phyloP scores from a whole-genome alignment of 2,888 invertebrate species.

The Chrysolina haemoptera region DNA sequence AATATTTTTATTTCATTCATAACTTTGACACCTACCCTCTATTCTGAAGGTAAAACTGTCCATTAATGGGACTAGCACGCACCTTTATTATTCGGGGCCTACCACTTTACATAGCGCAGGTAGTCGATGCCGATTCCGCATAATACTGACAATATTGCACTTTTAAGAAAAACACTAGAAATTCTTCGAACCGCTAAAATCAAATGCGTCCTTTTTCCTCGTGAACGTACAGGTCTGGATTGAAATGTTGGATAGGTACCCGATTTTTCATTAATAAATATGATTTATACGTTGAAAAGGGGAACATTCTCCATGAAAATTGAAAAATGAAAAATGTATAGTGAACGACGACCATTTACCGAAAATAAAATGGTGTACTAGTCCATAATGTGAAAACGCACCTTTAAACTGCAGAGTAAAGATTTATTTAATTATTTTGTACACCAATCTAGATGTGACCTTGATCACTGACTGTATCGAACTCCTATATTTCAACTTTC shows the following conservation, averaged over 20 bases:
- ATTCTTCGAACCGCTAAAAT: constrained; percentile 48
- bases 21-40: neutral
- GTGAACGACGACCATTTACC: no score
- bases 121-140: neutral
- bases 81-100: neutral
- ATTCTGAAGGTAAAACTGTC: neutral
- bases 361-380: no score
- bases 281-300: no score
- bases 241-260: neutral
- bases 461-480: no score
- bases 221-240: neutral
- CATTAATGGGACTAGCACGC: constrained; percentile 6
- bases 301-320: no score
- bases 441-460: no score
- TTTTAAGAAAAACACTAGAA: constrained; percentile 52
- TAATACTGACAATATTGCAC: constrained; percentile 19
- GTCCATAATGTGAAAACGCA: no score
- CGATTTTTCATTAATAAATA: no score
- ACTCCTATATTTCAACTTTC: no score
- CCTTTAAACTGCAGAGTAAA: no score
- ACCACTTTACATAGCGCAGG: neutral
- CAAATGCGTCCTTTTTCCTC: constrained; percentile 18
- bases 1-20: neutral
- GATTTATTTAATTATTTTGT: no score
- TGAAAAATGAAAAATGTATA: no score